A percentile compares a stretch with the other conserved stretches of the same genome.
Evolutionary conservation across 2,797 vertebrate genomes (phyloP).

Genomic region (Nyctalus aviator): DNA sequence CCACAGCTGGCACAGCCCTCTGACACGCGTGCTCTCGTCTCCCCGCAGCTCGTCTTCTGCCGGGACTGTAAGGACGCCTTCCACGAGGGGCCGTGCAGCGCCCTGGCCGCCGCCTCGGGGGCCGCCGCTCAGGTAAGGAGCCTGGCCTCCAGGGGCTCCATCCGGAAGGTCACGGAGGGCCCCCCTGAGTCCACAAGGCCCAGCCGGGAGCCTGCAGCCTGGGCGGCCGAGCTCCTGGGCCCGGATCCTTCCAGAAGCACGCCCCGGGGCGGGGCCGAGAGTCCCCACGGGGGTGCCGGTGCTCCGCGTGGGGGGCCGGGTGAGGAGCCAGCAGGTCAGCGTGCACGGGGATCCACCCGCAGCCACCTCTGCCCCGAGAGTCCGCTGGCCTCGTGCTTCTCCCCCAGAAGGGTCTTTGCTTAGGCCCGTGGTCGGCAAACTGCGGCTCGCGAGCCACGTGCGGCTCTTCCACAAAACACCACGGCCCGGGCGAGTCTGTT

Average conservation of each 20-base stretch:
- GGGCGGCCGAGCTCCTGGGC: too few species aligned
- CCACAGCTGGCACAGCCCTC: too few species aligned
- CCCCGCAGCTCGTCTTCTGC: conserved; percentile 91
- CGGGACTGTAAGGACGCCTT: conserved; percentile 91
- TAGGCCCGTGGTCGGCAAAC: neutral
- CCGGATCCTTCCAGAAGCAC: neutral
- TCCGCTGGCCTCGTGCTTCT: neutral
- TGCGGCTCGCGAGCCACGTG: too few species aligned
- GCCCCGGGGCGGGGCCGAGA: rapidly evolving
- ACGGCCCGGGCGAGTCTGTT: too few species aligned
- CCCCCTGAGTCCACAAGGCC: neutral
- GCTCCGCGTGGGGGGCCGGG: neutral
- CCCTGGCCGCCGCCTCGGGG: conserved; percentile 13
- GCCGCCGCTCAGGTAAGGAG: conserved; percentile 73
- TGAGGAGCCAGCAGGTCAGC: too few species aligned
- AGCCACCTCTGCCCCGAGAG: neutral
- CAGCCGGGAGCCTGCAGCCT: too few species aligned
- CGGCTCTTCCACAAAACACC: too few species aligned
- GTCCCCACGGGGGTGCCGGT: rapidly evolving
- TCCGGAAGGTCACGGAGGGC: neutral
- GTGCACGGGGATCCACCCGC: neutral
- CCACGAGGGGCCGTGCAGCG: conserved; percentile 89
- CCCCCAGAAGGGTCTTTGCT: neutral
- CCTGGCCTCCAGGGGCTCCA: too few species aligned
- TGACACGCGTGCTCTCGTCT: conserved; percentile 56